phyloP scores from a whole-genome alignment of 2,113 vertebrate genomes.

The Rhinolophus sinicus region DNA sequence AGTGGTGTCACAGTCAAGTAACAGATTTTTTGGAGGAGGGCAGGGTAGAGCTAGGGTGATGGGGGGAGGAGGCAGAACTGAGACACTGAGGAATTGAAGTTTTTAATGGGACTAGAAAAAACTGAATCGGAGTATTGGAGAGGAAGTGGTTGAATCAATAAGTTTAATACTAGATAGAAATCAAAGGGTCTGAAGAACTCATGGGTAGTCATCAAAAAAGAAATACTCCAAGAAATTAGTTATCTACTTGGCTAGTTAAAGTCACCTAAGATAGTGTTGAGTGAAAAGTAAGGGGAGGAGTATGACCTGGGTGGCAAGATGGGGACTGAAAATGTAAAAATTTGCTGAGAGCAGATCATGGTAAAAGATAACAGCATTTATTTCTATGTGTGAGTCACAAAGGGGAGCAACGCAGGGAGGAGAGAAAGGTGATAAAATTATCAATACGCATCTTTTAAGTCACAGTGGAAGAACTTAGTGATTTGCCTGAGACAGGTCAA shows the following conservation, averaged over 20 bases:
- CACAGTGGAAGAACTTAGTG: background rate
- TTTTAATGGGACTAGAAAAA: background rate
- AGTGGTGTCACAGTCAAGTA: background rate
- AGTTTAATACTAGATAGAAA: background rate
- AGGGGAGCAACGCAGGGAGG: background rate
- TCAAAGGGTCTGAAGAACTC: background rate
- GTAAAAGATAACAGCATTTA: background rate
- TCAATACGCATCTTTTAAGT: accelerated
- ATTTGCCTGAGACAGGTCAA: no score
- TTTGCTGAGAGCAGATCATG: background rate
- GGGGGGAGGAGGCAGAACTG: background rate
- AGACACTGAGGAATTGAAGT: background rate
- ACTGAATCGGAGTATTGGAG: no score
- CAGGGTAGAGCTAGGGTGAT: accelerated
- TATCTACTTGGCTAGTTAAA: background rate
- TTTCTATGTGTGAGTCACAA: no score
- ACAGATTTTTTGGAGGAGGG: background rate
- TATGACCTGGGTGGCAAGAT: background rate
- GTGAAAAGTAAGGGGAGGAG: background rate
- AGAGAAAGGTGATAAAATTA: background rate
- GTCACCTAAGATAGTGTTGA: accelerated
- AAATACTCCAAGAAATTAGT: background rate
- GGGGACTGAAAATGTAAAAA: background rate
- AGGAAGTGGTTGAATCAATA: background rate
- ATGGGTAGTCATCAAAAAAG: background rate